phyloP scores from a whole-genome alignment of 2,888 invertebrate species.

The Lasioglossum figueresi region DNA sequence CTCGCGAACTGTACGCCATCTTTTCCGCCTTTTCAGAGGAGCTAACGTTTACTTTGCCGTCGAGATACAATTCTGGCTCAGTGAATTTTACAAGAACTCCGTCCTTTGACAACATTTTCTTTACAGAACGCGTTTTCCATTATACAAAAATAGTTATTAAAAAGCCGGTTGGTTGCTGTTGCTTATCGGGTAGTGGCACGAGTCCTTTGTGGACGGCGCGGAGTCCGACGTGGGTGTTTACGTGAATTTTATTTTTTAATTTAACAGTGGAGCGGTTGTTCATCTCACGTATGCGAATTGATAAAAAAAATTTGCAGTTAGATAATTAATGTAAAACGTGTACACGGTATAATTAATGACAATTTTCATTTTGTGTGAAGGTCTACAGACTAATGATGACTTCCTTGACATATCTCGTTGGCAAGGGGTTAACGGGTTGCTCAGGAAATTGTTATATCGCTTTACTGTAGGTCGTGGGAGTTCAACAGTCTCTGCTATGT shows the following conservation, averaged over 20 bases:
- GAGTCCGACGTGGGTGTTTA: not conserved
- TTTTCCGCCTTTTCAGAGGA: constrained; percentile 1
- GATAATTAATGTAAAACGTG: not conserved
- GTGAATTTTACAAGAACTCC: constrained; percentile 15
- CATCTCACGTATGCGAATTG: not conserved
- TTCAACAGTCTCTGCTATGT: not conserved
- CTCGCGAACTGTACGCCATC: not conserved
- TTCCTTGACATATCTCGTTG: not conserved
- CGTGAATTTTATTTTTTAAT: not conserved
- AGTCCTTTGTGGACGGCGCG: too few relatives aligned
- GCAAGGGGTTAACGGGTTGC: not conserved
- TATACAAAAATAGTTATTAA: not conserved
- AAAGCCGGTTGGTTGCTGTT: not conserved
- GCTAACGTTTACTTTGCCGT: not conserved
- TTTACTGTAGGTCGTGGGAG: not conserved
- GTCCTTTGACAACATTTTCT: constrained; percentile 12
- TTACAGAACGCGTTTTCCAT: not conserved
- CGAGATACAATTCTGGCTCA: not conserved
- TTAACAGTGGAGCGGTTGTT: not conserved
- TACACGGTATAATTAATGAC: not conserved
- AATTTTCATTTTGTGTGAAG: not conserved
- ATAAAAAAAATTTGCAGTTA: not conserved
- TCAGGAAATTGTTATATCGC: not conserved
- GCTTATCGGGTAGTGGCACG: not conserved
- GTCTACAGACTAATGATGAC: not conserved